These are phyloP conservation scores for Coregonus ussuriensis DNA, from an alignment of 2,797 vertebrate species.

Conservation along the genomic window DNA sequence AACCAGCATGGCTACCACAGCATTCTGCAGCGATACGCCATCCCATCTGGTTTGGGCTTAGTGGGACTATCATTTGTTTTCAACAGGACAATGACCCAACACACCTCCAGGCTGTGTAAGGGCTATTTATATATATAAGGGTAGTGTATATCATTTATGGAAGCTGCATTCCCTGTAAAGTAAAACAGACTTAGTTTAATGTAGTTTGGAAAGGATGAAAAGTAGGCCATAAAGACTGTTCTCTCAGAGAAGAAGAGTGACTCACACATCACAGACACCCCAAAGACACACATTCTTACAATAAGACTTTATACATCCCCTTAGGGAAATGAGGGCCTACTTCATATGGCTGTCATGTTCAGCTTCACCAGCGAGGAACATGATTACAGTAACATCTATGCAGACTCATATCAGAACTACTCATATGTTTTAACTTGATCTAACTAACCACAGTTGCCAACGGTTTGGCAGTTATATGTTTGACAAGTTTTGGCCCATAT, in stretches of 20 bases:
- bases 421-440: not conserved
- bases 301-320: not conserved
- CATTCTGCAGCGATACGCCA: too few species aligned
- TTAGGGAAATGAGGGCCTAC: not conserved
- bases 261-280: not conserved
- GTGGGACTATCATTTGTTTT: too few species aligned
- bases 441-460: not conserved
- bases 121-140: too few species aligned
- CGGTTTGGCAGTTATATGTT: not conserved
- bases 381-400: not conserved
- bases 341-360: not conserved
- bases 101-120: too few species aligned
- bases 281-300: not conserved
- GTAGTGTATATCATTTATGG: not conserved
- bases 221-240: not conserved
- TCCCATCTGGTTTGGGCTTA: too few species aligned
- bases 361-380: not conserved
- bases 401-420: not conserved
- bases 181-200: not conserved
- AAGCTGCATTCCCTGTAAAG: not conserved
- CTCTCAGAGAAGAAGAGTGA: not conserved
- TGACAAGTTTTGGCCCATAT: not conserved
- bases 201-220: not conserved
- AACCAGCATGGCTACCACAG: too few species aligned
- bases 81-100: too few species aligned